Evolutionary conservation across 2,113 vertebrate genomes (phyloP), one percentile per base, ranked within the genome.

Genomic region (Cynopterus brachyotis): DNA sequence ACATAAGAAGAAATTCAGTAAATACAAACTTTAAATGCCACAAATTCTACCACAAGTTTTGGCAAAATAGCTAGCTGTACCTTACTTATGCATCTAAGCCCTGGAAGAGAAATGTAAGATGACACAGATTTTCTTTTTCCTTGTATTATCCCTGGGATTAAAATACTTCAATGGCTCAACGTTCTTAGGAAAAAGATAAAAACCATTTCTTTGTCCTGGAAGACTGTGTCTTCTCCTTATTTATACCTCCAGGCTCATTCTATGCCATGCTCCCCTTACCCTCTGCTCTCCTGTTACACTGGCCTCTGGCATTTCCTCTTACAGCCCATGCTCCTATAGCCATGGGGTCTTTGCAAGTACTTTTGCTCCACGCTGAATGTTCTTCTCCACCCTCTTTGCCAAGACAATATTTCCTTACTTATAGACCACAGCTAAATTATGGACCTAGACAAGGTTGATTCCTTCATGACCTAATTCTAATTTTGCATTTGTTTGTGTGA

Each of bases 1-100:
- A 50, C 4, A 69, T 90, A 95, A 93, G 1, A 75, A 93, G 9
- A 17, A 76, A 83, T 94, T 82, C 57, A 64, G 26, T 85, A 90
- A 94, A 78, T 75, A 93, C 4, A 88, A 96, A 85, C 13, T 84
- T 76, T 16, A 86, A 96, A 81, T 62, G 60, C 17, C 76, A 84
- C 32, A 75, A 6, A 94, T 11, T 70, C 28, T 90, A 85, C 24
- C 30, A 64, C 7, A 76, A 80, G 19, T 80, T 86, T 90, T 75
- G 10, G 11, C 45, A 80, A 57, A 95, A 57, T 7, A 89, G 42
- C 15, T 94, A 50, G 15, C 55, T 53, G 80, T 40, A 57, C 2
- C 13, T 88, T 82, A 70, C 45, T 42, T 64, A 60, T 37, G 13
- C 20, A 84, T 64, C 26, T 57, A 81, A 66, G 30, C 1, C 7